Percentiles rank a stretch among this genome's conserved stretches.
Conservation (phyloP, 2,888 invertebrate genomes). For the Brachylomia viminalis region DNA sequence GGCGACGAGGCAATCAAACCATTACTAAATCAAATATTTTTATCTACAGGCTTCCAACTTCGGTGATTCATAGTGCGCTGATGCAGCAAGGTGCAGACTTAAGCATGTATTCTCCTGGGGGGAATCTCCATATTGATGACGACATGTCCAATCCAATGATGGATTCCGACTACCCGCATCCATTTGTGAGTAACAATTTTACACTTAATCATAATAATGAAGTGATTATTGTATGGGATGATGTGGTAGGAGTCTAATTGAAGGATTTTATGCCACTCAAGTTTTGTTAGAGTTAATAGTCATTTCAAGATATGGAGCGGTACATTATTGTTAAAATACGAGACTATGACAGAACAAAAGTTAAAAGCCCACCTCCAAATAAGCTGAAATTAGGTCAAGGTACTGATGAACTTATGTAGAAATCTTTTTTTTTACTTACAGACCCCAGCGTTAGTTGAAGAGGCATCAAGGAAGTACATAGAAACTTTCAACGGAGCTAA, state of each 20-base stretch:
- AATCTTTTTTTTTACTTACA: conserved; percentile 64
- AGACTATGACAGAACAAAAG: neutral
- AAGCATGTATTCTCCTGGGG: conserved; percentile 87
- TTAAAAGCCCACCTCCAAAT: neutral
- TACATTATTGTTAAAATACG: neutral
- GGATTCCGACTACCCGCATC: conserved; percentile 82
- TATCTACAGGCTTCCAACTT: conserved; percentile 82
- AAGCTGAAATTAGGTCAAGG: neutral
- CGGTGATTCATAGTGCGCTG: conserved; percentile 86
- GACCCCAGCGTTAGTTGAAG: conserved; percentile 91
- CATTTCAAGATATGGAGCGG: conserved; percentile 10
- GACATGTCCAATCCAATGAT: conserved; percentile 86
- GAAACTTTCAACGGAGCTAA: conserved; percentile 88
- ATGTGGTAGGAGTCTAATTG: conserved; percentile 61
- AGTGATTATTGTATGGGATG: conserved; percentile 57
- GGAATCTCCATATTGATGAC: conserved; percentile 83
- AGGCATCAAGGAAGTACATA: conserved; percentile 88
- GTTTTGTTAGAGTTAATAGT: conserved; percentile 51
- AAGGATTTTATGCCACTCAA: conserved; percentile 66
- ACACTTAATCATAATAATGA: conserved; percentile 49
- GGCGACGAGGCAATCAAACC: neutral
- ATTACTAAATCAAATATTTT: conserved; percentile 13
- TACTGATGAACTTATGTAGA: neutral
- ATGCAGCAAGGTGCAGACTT: conserved; percentile 87
- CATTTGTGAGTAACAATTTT: conserved; percentile 81